A percentile compares a stretch with the other conserved stretches of the same genome.
phyloP scores from a whole-genome alignment of 2,797 vertebrate genomes.

The Liasis olivaceus region DNA sequence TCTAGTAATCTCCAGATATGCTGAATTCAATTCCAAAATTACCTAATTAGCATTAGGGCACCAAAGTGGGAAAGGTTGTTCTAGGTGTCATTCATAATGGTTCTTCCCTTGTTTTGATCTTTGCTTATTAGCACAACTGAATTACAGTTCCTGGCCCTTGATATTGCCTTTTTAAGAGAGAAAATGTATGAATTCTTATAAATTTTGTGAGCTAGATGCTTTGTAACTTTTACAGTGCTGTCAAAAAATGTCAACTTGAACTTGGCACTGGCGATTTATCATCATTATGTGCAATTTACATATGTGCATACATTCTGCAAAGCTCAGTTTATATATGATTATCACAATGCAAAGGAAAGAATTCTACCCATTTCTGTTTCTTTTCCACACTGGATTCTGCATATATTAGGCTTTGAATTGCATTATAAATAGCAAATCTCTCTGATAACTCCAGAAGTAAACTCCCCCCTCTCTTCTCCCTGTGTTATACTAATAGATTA shows the following conservation, averaged over 20 bases:
- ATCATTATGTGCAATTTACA: neutral
- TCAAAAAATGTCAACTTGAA: neutral
- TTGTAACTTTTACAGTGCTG: neutral
- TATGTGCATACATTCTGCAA: neutral
- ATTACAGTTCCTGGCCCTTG: neutral
- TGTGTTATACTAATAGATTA: slow-evolving; percentile 56
- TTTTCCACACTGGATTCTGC: neutral
- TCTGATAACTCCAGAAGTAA: slow-evolving; percentile 48
- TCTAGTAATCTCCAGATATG: neutral
- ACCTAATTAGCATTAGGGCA: neutral
- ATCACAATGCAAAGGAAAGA: neutral
- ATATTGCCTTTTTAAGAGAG: neutral
- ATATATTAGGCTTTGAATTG: slow-evolving; percentile 37
- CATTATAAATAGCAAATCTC: slow-evolving; percentile 38
- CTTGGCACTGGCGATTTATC: neutral
- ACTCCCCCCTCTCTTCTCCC: slow-evolving; percentile 32
- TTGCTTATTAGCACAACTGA: neutral
- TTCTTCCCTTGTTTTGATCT: neutral
- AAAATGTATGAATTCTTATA: neutral
- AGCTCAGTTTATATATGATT: neutral
- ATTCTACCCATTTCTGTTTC: neutral
- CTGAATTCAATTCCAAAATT: neutral
- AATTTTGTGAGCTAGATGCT: slow-evolving; percentile 1
- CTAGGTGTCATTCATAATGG: neutral
- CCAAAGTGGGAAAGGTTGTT: neutral